These are phyloP conservation scores for Brienomyrus brachyistius DNA, from an alignment of 2,113 vertebrate species.

Conservation along the genomic window DNA sequence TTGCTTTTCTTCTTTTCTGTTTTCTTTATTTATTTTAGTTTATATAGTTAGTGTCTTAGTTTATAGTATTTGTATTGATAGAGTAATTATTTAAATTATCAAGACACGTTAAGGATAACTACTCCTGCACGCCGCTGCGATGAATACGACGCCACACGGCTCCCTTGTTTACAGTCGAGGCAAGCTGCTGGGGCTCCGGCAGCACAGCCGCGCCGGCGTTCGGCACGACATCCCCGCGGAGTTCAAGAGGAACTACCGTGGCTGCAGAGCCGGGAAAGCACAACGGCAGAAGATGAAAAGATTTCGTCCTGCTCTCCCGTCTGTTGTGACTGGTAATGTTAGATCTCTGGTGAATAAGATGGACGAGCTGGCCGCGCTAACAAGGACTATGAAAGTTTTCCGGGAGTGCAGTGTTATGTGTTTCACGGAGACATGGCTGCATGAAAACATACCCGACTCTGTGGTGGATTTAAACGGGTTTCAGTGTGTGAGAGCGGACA, in stretches of 20 bases:
- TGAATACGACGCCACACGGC: neutral
- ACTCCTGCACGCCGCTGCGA: neutral
- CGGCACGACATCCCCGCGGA: neutral
- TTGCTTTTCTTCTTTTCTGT: too few relatives aligned
- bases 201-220: neutral
- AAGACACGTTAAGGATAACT: too few relatives aligned
- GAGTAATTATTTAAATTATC: too few relatives aligned
- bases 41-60: too few relatives aligned
- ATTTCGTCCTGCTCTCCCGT: neutral
- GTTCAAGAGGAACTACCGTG: neutral
- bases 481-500: neutral
- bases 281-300: neutral
- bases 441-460: neutral
- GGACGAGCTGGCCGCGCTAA: neutral
- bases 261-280: neutral
- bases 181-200: neutral
- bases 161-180: neutral
- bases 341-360: neutral
- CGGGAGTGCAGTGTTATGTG: neutral
- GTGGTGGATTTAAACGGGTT: neutral
- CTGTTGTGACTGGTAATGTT: neutral
- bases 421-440: conserved; percentile 4
- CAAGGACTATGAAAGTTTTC: neutral
- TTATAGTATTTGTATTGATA: too few relatives aligned
- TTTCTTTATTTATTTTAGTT: too few relatives aligned